These are phyloP conservation scores for Lithophane socia DNA, from an alignment of 2,888 invertebrate genomes.

Conservation along the genomic window DNA sequence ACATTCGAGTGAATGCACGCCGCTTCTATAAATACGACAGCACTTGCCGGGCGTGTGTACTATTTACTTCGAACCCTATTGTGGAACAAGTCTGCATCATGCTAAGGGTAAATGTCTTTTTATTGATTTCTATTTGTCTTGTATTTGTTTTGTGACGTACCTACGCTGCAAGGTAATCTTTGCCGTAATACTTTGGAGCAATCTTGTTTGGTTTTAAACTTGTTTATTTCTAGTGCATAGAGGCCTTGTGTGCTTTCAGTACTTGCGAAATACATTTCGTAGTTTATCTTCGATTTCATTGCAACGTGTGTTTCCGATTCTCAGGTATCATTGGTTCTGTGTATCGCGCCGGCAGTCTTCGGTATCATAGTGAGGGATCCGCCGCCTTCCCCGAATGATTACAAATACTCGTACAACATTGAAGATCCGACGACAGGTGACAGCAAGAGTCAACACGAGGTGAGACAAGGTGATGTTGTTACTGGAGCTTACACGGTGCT, in stretches of 20 bases:
- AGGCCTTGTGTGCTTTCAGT: conserved; percentile 24
- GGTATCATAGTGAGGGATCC: conserved; percentile 84
- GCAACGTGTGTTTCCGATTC: conserved; percentile 43
- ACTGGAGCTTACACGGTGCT: conserved; percentile 84
- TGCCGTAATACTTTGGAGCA: not conserved
- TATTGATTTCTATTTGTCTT: conserved; percentile 38
- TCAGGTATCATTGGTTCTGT: conserved; percentile 71
- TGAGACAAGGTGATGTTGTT: conserved; percentile 82
- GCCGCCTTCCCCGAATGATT: conserved; percentile 80
- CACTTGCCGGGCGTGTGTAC: conserved; percentile 68
- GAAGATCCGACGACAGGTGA: conserved; percentile 90
- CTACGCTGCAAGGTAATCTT: conserved; percentile 4
- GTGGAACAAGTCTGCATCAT: conserved; percentile 76
- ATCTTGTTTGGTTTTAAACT: conserved; percentile 15
- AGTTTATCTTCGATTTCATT: conserved; percentile 28
- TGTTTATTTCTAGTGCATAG: conserved; percentile 33
- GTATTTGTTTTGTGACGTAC: conserved; percentile 13
- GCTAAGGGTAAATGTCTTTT: conserved; percentile 77
- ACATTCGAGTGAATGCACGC: conserved; percentile 83
- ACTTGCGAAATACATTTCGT: conserved; percentile 28
- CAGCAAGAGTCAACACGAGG: conserved; percentile 84
- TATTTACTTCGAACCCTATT: conserved; percentile 78
- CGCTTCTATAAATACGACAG: conserved; percentile 83
- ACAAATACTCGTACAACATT: conserved; percentile 86
- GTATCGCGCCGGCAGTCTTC: conserved; percentile 71